A percentile compares a stretch with the other conserved stretches of the same genome.
Conservation (phyloP, 2,113 vertebrate species). For the Apodemus sylvaticus region DNA sequence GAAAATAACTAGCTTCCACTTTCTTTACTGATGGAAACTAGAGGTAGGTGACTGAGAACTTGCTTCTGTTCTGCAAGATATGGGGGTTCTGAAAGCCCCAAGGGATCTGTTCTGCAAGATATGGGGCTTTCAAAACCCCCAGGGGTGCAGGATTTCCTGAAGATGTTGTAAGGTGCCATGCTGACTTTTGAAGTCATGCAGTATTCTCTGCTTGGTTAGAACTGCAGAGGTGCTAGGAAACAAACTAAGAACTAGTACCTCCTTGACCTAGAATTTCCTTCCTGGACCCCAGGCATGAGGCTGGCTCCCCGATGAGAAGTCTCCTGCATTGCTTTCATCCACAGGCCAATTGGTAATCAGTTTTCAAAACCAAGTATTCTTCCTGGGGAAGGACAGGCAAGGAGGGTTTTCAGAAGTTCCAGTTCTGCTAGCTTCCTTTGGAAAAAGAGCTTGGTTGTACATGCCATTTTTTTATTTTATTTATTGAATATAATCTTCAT, state of each 20-base stretch:
- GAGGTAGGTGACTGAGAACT: conserved; percentile 66
- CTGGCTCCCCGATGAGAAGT: neutral
- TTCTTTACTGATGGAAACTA: conserved; percentile 74
- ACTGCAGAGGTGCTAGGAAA: conserved; percentile 56
- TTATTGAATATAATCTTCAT: too few relatives aligned
- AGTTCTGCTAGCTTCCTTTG: conserved; percentile 33
- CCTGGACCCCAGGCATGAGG: neutral
- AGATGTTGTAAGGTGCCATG: conserved; percentile 61
- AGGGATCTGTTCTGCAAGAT: conserved; percentile 51
- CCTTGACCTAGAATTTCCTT: neutral
- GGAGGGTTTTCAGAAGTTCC: neutral
- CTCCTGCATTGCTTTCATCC: neutral
- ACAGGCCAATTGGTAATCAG: neutral
- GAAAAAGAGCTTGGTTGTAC: neutral
- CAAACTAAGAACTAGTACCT: conserved; percentile 14
- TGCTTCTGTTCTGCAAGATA: conserved; percentile 60
- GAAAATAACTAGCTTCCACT: conserved; percentile 71
- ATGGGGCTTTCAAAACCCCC: conserved; percentile 70
- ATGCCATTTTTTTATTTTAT: neutral
- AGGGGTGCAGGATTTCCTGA: conserved; percentile 75
- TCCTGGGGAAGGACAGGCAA: neutral
- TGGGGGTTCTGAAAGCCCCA: neutral
- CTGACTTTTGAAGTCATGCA: conserved; percentile 54
- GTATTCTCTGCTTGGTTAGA: conserved; percentile 46
- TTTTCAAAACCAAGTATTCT: conserved; percentile 33